Evolutionary conservation across 2,888 invertebrate genomes (phyloP).

Genomic region (Branchinecta sandiegonensis): DNA sequence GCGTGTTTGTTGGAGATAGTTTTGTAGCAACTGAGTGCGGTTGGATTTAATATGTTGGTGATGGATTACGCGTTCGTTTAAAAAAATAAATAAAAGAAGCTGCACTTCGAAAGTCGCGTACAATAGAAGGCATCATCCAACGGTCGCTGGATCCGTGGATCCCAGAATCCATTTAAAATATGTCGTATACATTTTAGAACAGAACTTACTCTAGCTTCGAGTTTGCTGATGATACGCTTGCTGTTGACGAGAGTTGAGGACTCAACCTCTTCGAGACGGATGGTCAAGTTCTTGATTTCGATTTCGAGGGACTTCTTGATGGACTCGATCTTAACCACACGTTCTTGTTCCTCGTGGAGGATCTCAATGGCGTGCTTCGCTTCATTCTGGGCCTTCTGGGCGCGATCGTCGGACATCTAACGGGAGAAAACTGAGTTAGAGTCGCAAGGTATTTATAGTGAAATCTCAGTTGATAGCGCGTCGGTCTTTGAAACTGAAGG

Average conservation of each 20-base stretch:
- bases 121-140: too few species aligned
- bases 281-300: slow-evolving; percentile 86
- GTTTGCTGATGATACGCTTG: slow-evolving; percentile 91
- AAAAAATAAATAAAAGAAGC: too few species aligned
- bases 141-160: too few species aligned
- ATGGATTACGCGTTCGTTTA: too few species aligned
- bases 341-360: slow-evolving; percentile 89
- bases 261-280: slow-evolving; percentile 89
- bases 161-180: neutral
- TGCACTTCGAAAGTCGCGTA: too few species aligned
- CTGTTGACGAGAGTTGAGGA: slow-evolving; percentile 92
- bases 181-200: too few species aligned
- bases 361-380: slow-evolving; percentile 86
- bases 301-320: slow-evolving; percentile 95
- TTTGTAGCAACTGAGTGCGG: too few species aligned
- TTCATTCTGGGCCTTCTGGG: slow-evolving; percentile 79
- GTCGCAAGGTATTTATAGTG: neutral
- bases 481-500: too few species aligned
- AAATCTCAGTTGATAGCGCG: too few species aligned
- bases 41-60: too few species aligned
- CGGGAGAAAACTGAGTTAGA: slow-evolving; percentile 24
- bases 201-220: slow-evolving; percentile 56
- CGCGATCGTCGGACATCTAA: slow-evolving; percentile 65
- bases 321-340: slow-evolving; percentile 90
- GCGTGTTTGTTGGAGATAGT: too few species aligned